Evolutionary conservation across 2,797 vertebrate genomes (phyloP).

Genomic region (Poeciliopsis gracilis): DNA sequence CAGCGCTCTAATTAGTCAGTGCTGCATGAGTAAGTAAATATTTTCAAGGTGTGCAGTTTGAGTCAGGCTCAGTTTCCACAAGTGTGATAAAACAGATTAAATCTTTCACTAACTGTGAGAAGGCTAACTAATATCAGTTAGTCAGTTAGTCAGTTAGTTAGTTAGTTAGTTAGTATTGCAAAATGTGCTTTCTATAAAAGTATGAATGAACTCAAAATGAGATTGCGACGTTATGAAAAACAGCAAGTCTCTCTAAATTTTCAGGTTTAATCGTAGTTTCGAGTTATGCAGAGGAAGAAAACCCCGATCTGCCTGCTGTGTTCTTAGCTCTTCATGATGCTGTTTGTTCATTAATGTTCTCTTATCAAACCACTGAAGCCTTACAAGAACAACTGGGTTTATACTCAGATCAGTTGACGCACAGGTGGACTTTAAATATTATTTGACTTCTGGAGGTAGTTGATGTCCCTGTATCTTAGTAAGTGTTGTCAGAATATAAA

Average conservation of each 20-base stretch:
- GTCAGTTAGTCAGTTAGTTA: background rate
- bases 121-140: constrained; percentile 1
- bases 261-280: background rate
- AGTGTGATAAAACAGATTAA: constrained; percentile 18
- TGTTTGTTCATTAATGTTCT: no score
- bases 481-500: no score
- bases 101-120: background rate
- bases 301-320: background rate
- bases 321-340: no score
- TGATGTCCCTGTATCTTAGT: no score
- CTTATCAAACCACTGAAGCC: background rate
- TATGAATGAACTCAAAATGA: background rate
- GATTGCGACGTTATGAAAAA: background rate
- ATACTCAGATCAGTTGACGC: background rate
- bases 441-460: background rate
- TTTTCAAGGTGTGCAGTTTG: background rate
- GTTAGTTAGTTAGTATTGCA: background rate
- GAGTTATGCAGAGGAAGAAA: background rate
- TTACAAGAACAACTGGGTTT: background rate
- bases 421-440: background rate
- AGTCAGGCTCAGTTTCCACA: constrained; percentile 4
- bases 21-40: constrained; percentile 8
- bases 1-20: constrained; percentile 19
- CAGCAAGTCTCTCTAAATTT: background rate
- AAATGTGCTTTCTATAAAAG: background rate